phyloP scores from a whole-genome alignment of 2,797 vertebrate genomes.

The Myoxocephalus aenaeus region DNA sequence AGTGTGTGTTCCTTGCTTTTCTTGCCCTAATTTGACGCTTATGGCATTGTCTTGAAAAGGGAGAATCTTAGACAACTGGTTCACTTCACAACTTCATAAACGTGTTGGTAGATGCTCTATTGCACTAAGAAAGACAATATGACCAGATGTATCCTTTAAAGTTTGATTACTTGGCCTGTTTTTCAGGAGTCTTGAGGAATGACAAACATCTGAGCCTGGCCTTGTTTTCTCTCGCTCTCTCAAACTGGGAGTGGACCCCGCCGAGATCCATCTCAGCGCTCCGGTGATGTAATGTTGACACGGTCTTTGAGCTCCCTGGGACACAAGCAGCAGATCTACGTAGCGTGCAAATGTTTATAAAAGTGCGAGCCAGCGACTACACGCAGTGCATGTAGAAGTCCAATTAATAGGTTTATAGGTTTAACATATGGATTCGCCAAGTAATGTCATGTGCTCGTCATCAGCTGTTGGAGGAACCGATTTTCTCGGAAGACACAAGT shows the following conservation, averaged over 20 bases:
- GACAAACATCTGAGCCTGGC: slow-evolving; percentile 4
- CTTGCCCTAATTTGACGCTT: neutral
- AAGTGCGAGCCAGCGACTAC: slow-evolving; percentile 1
- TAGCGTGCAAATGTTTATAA: slow-evolving; percentile 30
- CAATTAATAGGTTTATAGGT: slow-evolving; percentile 4
- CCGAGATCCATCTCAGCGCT: slow-evolving; percentile 29
- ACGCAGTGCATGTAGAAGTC: slow-evolving; percentile 1
- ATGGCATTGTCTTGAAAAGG: neutral
- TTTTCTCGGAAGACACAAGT: slow-evolving; percentile 1
- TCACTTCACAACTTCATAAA: neutral
- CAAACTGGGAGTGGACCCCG: slow-evolving; percentile 24
- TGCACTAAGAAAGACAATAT: neutral
- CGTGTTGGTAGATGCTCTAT: too few relatives aligned
- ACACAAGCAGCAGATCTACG: slow-evolving; percentile 18
- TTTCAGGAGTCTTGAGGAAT: slow-evolving; percentile 22
- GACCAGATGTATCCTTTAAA: neutral
- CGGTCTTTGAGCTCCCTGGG: slow-evolving; percentile 29
- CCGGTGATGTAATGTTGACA: slow-evolving; percentile 56
- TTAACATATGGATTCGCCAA: neutral
- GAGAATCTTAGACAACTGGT: neutral
- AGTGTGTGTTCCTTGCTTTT: neutral
- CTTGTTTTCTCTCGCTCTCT: slow-evolving; percentile 19
- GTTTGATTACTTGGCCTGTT: slow-evolving; percentile 1
- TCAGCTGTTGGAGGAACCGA: neutral
- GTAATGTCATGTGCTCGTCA: neutral